Conservation (phyloP, 2,888 invertebrate species). For the Maniola hyperantus region DNA sequence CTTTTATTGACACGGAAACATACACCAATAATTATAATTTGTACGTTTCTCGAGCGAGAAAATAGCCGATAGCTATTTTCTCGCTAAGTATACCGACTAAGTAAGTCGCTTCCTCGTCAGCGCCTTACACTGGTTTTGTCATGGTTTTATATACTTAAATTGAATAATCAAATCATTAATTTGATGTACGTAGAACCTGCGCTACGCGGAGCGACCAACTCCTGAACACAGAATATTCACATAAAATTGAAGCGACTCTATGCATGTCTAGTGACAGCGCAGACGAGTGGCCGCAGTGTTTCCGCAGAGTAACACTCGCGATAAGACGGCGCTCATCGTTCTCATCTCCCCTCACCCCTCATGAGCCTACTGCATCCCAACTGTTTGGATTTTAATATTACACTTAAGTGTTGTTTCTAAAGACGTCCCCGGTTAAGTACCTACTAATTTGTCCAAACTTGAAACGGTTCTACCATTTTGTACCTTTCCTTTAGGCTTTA, state of each 20-base stretch:
- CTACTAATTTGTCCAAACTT: constrained; percentile 73
- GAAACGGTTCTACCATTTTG: constrained; percentile 62
- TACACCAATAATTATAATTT: too few species aligned
- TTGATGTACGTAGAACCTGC: too few species aligned
- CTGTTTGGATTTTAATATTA: constrained; percentile 81
- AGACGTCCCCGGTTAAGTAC: constrained; percentile 71
- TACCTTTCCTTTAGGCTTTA: constrained; percentile 25
- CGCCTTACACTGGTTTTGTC: too few species aligned
- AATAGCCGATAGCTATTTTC: too few species aligned
- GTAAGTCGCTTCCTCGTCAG: too few species aligned
- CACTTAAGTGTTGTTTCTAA: constrained; percentile 77
- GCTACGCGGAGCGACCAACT: too few species aligned
- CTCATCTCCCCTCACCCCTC: constrained; percentile 45
- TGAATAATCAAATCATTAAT: too few species aligned
- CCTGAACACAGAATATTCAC: too few species aligned
- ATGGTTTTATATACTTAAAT: too few species aligned
- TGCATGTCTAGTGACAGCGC: constrained; percentile 39
- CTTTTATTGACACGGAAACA: too few species aligned
- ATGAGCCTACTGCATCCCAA: constrained; percentile 51
- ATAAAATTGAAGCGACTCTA: constrained; percentile 44
- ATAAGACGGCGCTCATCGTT: constrained; percentile 60
- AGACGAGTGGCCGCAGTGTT: constrained; percentile 71
- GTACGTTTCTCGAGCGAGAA: too few species aligned
- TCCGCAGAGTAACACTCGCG: constrained; percentile 70
- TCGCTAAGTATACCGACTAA: too few species aligned